A percentile compares a stretch with the other conserved stretches of the same genome.
Conservation (phyloP, 2,797 vertebrate species). For the Neomorphus geoffroyi region DNA sequence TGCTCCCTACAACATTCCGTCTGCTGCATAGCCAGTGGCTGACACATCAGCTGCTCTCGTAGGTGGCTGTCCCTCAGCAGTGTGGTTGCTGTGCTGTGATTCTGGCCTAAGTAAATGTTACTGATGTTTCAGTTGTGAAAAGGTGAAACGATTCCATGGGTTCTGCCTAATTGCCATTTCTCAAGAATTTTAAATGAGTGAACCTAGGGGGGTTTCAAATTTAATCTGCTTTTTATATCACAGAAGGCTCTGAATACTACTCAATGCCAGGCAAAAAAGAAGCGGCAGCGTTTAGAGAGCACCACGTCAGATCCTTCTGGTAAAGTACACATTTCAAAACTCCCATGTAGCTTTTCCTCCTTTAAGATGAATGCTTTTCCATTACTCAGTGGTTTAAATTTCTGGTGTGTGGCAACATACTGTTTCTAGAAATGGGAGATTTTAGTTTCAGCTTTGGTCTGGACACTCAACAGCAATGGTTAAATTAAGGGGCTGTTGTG, state of each 20-base stretch:
- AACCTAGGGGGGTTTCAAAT: background rate
- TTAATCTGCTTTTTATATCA: background rate
- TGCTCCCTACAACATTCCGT: background rate
- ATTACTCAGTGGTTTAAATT: background rate
- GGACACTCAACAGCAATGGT: rapidly evolving
- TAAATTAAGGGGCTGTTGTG: background rate
- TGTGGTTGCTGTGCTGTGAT: background rate
- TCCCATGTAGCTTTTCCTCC: background rate
- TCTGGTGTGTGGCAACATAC: background rate
- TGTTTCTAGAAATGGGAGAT: background rate
- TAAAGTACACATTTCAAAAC: background rate
- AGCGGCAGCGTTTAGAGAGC: background rate
- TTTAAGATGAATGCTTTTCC: background rate
- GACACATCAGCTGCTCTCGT: rapidly evolving
- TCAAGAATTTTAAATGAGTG: background rate
- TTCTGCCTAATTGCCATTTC: background rate
- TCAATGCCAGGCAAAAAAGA: background rate
- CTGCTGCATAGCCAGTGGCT: background rate
- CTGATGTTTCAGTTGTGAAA: background rate
- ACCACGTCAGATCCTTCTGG: background rate
- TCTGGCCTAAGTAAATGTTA: background rate
- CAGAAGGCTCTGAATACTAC: background rate
- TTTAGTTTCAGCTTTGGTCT: background rate
- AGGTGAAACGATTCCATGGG: background rate
- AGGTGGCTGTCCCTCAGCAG: background rate